Base-by-base conservation (phyloP, 2,113 vertebrate species). In the Bubo scandiacus region DNA sequence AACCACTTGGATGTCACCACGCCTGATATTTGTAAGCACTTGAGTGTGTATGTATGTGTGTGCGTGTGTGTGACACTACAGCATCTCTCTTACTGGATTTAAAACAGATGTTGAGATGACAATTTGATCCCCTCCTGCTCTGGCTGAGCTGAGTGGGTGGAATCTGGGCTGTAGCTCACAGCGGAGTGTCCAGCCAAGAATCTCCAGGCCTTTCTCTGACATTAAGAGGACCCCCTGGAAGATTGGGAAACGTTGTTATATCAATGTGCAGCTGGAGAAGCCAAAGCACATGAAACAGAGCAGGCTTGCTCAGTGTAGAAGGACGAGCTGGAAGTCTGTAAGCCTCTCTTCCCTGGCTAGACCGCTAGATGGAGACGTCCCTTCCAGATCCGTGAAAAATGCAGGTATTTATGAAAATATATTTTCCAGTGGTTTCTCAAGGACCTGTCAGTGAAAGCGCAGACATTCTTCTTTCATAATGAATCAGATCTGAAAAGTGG, bases 61-160 rank as follows among this genome's bases (percentile, higher is more conserved):
- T 78, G 67, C 2, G 0, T 52, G 63, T 55, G 73, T 85, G 84
- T 89, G 65, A 94, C 51, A 47, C 80, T 57, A 43, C 29, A 89
- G 54, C 77, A 51, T 81, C 83, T 70, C 87, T 72, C 40, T 85
- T 68, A 47, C 47, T 62, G 81, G 62, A 97, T 96, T 91, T 88
- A 75, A 96, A 96, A 70, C 96, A 97, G 96, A 97, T 97, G 95
- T 80, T 81, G 73, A 73, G 78, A 94, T 95, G 96, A 96, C 91
- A 94, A 52, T 94, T 96, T 96, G 95, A 96, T 96, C 92, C 87
- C 55, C 58, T 92, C 38, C 74, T 92, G 58, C 86, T 91, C 87
- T 89, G 81, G 73, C 66, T 94, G 81, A 84, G 80, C 73, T 80
- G 86, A 96, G 95, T 95, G 96, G 94, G 97, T 87, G 89, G 84